Base-by-base conservation (phyloP, 2,113 vertebrate genomes). In the Lates calcarifer region DNA sequence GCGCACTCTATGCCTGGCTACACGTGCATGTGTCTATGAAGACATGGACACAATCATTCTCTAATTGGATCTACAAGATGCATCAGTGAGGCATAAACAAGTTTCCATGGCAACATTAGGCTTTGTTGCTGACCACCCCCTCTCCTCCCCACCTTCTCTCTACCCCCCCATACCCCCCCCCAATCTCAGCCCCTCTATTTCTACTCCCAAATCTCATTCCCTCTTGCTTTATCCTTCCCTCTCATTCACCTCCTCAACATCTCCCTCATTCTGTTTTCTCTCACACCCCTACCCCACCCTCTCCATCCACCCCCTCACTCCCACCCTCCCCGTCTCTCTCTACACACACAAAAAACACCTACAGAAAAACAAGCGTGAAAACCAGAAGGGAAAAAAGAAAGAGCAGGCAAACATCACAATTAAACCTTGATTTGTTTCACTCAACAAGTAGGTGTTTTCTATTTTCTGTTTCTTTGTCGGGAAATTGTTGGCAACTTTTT, bases 21-120 rank as follows among this genome's bases (percentile, higher is more conserved):
- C 86, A 78, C 62, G 74, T 87, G 88, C 61, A 3, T 79, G 87
- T 72, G 86, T 82, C 90, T 94, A 89, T 92, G 94, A 95, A 95
- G 95, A 96, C 94, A 95, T 89, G 85, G 93, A 95, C 95, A 93
- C 94, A 94, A 96, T 96, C 95, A 94, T 90, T 73, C 94, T 93
- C 96, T 94, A 96, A 96, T 96, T 94, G 95, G 96, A 96, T 96
- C 96, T 97, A 96, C 96, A 96, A 92, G 93, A 96, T 92, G 89
- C 96, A 96, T 94, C 95, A 96, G 94, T 93, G 95, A 96, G 95
- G 96, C 96, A 96, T 94, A 95, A 96, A 96, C 88, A 84, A 62
- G 95, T 96, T 86, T 72, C 94, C 95, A 96, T 96, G 93, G 95
- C 87, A 96, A 97, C 95, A 28, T 20, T 22, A 63, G 88, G 93